Base-by-base conservation (phyloP, 2,888 invertebrate genomes). In the Drosophila meridionalis region DNA sequence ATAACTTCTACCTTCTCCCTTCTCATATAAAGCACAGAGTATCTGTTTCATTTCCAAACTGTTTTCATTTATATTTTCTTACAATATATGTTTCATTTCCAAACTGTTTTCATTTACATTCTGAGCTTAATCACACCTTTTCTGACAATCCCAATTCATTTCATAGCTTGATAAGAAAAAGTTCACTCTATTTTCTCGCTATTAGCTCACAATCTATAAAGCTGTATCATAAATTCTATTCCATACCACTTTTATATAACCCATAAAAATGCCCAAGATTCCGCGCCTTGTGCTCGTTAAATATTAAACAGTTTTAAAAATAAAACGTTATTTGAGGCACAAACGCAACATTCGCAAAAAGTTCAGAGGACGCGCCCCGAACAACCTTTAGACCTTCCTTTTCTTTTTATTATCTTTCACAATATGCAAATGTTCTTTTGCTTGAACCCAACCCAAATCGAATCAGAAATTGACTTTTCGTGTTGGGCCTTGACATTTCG, bases 401-500 rank as follows among this genome's bases (percentile, higher is more conserved):
- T 32, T 11, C 50, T 11, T 14, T 34, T 26, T n/a, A 47, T 57
- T 58, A 60, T 38, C 42, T 50, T 47, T 32, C 38, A 4, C 45
- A 68, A 68, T 72, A 87, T 85, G 86, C 75, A 83, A 87, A 87
- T 69, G 20, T 47, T 30, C 6, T 11, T 56, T 9, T n/a, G 8
- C 47, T 1, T 3, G 28, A 61, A 63, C 56, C 72, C 62, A 76
- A 42, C 67, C 65, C 48, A 72, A 64, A 59, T 55, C 32, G 50
- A 38, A 20, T 50, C 61, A 67, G 38, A 47, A 66, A 42, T 30
- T 42, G 60, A 59, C 61, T 50, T 34, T 50, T 57, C 34, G 48
- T 60, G 20, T 32, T 48, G 47, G 63, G 47, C 85, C 87, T 85
- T 87, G 88, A 79, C 85, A 79, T 84, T 83, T 74, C 45, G 12